These are phyloP conservation scores for Hirudinaria manillensis DNA, from an alignment of 2,888 invertebrate genomes.

Conservation along the genomic window DNA sequence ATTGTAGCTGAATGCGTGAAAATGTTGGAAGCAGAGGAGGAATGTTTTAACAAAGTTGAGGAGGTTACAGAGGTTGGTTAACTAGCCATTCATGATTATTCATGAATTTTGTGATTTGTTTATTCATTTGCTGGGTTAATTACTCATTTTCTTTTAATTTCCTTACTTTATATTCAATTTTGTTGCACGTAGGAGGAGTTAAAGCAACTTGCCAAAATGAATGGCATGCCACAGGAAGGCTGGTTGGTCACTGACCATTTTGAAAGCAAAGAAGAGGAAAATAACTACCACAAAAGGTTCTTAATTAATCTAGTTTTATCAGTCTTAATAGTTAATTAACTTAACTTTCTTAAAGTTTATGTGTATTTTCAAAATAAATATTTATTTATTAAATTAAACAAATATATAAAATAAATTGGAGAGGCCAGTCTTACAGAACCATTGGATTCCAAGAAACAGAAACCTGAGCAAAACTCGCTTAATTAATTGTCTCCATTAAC, in stretches of 20 bases:
- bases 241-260: neutral
- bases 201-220: neutral
- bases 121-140: neutral
- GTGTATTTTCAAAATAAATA: too few relatives aligned
- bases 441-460: too few relatives aligned
- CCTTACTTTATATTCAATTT: neutral
- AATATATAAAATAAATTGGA: too few relatives aligned
- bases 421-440: too few relatives aligned
- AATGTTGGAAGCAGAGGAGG: conserved; percentile 3
- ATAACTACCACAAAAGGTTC: too few relatives aligned
- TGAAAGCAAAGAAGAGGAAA: too few relatives aligned
- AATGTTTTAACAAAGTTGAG: neutral
- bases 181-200: neutral
- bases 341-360: neutral
- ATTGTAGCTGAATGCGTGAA: neutral
- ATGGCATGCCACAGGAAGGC: neutral
- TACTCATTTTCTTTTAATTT: neutral
- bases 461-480: too few relatives aligned
- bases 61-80: neutral
- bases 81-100: neutral
- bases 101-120: neutral
- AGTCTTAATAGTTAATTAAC: neutral
- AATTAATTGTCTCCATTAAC: too few relatives aligned
- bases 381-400: too few relatives aligned
- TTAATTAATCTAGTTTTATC: too few relatives aligned